Evolutionary conservation across 2,797 vertebrate genomes (phyloP).

Genomic region (Urocyon cinereoargenteus): DNA sequence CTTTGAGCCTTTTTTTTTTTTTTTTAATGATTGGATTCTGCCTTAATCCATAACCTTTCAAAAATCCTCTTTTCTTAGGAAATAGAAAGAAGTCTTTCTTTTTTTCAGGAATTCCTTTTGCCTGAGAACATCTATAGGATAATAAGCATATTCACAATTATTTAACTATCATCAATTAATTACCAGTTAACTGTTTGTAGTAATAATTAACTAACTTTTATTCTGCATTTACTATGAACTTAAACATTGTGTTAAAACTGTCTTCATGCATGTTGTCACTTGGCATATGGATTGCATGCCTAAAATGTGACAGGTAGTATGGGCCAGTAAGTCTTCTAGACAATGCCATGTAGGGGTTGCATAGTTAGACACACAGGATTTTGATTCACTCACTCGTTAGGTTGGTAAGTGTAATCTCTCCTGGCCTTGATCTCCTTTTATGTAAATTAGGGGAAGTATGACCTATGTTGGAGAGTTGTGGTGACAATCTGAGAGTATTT

Average conservation of each 20-base stretch:
- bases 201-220: not conserved
- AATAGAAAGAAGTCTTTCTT: not conserved
- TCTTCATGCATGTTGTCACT: not conserved
- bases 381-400: not conserved
- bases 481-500: not conserved
- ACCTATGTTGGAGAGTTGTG: not conserved
- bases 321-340: not conserved
- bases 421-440: not conserved
- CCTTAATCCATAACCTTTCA: not conserved
- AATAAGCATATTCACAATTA: not conserved
- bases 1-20: not conserved
- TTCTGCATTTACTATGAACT: not conserved
- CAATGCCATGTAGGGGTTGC: fast-evolving
- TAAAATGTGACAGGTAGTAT: not conserved
- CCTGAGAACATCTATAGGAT: not conserved
- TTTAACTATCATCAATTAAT: not conserved
- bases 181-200: not conserved
- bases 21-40: not conserved
- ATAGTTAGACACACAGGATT: not conserved
- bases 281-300: not conserved
- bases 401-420: not conserved
- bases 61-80: not conserved
- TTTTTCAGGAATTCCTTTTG: not conserved
- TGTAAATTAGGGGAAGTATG: not conserved
- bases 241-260: not conserved